A percentile compares a stretch with the other conserved stretches of the same genome.
Evolutionary conservation across 2,797 vertebrate species (phyloP).

Genomic region (Chloroceryle amazona): DNA sequence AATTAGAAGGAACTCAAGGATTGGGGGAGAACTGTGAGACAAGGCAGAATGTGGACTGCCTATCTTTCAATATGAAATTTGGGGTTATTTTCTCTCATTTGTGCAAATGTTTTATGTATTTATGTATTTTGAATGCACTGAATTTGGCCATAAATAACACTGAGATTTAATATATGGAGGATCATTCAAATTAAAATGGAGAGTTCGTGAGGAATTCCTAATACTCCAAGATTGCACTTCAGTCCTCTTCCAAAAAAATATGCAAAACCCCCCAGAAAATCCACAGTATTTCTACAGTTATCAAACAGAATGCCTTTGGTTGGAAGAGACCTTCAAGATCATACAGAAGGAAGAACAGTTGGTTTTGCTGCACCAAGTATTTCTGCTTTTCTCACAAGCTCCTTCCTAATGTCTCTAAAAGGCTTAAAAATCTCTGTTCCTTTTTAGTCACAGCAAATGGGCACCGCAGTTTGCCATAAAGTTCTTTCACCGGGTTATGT

Average conservation of each 20-base stretch:
- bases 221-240: background rate
- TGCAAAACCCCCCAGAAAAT: background rate
- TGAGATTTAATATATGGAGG: background rate
- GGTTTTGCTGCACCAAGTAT: background rate
- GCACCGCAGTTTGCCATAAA: background rate
- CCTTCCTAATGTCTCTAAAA: background rate
- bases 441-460: background rate
- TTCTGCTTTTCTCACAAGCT: background rate
- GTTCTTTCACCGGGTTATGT: accelerated
- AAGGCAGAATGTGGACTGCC: background rate
- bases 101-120: background rate
- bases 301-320: background rate
- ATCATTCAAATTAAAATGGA: background rate
- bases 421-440: background rate
- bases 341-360: background rate
- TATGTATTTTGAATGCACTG: background rate
- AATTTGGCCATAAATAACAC: background rate
- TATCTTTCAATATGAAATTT: background rate
- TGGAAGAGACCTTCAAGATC: background rate
- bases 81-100: background rate
- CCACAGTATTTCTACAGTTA: background rate
- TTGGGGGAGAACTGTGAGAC: background rate
- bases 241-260: background rate
- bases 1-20: background rate
- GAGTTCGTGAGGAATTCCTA: background rate